Base-by-base conservation (phyloP, 2,888 invertebrate genomes). In the Ernsta delagoae region DNA sequence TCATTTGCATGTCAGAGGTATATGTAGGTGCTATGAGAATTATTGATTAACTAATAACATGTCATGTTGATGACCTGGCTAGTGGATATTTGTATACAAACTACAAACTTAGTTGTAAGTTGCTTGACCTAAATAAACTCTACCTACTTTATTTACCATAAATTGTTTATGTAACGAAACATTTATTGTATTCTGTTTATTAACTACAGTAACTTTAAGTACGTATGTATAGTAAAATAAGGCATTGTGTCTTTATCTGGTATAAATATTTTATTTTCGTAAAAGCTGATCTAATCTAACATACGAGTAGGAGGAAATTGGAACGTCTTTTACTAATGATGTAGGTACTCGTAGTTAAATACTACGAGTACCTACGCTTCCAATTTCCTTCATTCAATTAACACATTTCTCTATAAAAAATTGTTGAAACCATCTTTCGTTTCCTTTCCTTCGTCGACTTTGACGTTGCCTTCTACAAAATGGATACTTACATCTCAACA, bases 401-500 rank as follows among this genome's bases (percentile, higher is more conserved):
- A 16, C 16, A 16, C 16, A 16, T 16, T 16, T 16, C 16, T 16
- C 16, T 16, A 16, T 16, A 16, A 16, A 16, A 16, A 16, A 16
- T 16, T 16, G 16, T 16, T 16, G 16, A 16, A 16, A 16, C 16
- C 16, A 16, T 45, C 9, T 43, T 43, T 8, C 8, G 4, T 45
- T 45, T n/a, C 3, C 4, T 45, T n/a, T 3, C 16, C 16, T 16
- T 16, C 16, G 16, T 16, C 16, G 1, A 1, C 16, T 1, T 16
- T 16, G 16, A 3, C 43, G 24, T 63, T 53, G 6, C 11, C n/a
- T 16, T 16, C 7, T 12, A 70, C 9, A 16, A 57, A 57, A 12
- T 7, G n/a, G 16, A 43, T 59, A 95, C 97, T 96, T 94, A 98
- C 98, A 99, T 98, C 94, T 99, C 99, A 11, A 99, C 99, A 76